phyloP scores from a whole-genome alignment of 2,888 invertebrate species.

The Xylota segnis region DNA sequence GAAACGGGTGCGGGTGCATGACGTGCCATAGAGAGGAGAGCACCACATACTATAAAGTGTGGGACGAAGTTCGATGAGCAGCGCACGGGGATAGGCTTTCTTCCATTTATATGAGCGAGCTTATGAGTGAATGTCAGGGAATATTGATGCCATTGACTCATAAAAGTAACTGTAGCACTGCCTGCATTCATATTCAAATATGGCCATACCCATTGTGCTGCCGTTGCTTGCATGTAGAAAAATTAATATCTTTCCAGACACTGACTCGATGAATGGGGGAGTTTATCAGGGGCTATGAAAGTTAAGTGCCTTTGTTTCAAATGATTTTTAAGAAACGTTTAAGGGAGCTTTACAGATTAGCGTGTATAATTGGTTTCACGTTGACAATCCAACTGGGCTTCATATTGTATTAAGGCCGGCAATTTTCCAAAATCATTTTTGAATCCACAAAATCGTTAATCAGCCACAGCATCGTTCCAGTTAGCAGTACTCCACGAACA shows the following conservation, averaged over 20 bases:
- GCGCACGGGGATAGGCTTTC: neutral
- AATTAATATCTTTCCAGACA: constrained; percentile 14
- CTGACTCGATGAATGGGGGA: neutral
- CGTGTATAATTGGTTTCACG: neutral
- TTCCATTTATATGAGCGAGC: constrained; percentile 26
- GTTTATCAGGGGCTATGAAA: neutral
- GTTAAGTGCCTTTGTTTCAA: neutral
- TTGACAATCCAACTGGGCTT: too few species aligned
- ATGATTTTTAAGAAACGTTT: neutral
- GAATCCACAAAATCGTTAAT: too few species aligned
- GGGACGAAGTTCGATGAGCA: too few species aligned
- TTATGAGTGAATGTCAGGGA: constrained; percentile 57
- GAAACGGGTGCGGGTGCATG: constrained; percentile 7
- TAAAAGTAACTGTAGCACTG: constrained; percentile 43
- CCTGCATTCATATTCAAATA: constrained; percentile 30
- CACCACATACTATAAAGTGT: neutral
- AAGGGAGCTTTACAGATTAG: neutral
- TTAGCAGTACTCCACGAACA: too few species aligned
- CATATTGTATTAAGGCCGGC: too few species aligned
- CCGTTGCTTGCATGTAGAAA: constrained; percentile 12
- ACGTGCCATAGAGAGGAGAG: neutral
- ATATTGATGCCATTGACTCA: constrained; percentile 64
- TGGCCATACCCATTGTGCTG: neutral
- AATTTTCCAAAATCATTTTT: too few species aligned
- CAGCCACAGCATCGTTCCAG: too few species aligned